Base-by-base conservation (phyloP, 2,888 invertebrate species). In the Hirtodrosophila duncani region DNA sequence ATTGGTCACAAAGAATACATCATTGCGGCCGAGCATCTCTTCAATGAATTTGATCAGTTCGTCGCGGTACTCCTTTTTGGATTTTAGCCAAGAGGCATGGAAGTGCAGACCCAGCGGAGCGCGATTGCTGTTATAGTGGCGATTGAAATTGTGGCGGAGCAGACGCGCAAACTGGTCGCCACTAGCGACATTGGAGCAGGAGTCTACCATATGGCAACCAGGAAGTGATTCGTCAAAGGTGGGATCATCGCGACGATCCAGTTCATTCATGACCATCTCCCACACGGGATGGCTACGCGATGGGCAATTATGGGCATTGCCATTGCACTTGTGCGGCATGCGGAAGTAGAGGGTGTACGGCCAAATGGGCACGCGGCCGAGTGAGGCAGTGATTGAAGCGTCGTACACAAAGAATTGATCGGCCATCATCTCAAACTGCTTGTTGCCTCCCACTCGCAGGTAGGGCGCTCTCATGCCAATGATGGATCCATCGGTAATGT, bases 241-340 rank as follows among this genome's bases (percentile, higher is more conserved):
- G 3, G 96, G 96, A 83, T 97, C 96, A 85, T 97, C 96, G 87
- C 97, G 91, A 86, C 96, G 91, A 88, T 97, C 96, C 71, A 97
- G 88, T 86, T 97, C 97, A 85, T 97, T 97, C 95, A 97, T 95
- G 39, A 96, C 96, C 92, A 97, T 96, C 88, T 97, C 97, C 97
- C 97, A 97, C 27, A 97, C 95, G 16, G 96, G 96, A 82, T 97
- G 96, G 80, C 94, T 94, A 84, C 93, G 89, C 34, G 94, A 94
- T 13, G 97, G 97, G 82, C 97, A 97, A 86, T 96, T 96, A 84
- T 95, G 95, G 9, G 95, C 95, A 85, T 97, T 97, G 61, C 96
- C 96, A 86, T 95, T 95, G 86, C 97, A 97, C 86, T 94, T 96
- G 88, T 97, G 97, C 0, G 97, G 96, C 94, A 97, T 96, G 60